A percentile compares a stretch with the other conserved stretches of the same genome.
Conservation (phyloP, 2,797 vertebrate species). For the Phataginus tricuspis region DNA sequence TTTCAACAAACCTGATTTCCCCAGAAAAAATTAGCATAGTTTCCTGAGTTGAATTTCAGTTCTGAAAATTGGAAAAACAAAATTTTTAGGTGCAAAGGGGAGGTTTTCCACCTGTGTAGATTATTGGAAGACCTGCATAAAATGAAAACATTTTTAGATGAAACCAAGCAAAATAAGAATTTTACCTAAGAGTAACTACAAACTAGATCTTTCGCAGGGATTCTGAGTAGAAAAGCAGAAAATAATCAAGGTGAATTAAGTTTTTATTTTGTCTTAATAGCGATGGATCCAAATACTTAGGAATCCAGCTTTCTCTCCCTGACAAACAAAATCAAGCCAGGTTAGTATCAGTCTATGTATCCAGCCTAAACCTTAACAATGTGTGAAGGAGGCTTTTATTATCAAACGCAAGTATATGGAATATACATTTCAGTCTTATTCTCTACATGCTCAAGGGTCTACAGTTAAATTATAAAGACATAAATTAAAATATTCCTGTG, state of each 20-base stretch:
- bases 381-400: background rate
- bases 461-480: background rate
- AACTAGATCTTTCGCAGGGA: background rate
- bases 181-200: background rate
- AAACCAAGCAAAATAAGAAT: slow-evolving; percentile 41
- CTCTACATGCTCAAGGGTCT: background rate
- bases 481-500: background rate
- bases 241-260: background rate
- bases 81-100: background rate
- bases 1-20: background rate
- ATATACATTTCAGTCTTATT: background rate
- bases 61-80: background rate
- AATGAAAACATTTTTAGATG: background rate
- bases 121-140: background rate
- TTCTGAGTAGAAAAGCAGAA: slow-evolving; percentile 10
- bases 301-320: background rate
- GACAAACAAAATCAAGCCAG: background rate
- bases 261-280: slow-evolving; percentile 36
- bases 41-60: background rate
- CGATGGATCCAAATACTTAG: background rate
- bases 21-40: background rate
- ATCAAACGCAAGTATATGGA: background rate
- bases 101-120: background rate
- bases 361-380: background rate
- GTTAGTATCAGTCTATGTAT: background rate